These are phyloP conservation scores for Micromys minutus DNA, from an alignment of 2,113 vertebrate species.

Conservation along the genomic window DNA sequence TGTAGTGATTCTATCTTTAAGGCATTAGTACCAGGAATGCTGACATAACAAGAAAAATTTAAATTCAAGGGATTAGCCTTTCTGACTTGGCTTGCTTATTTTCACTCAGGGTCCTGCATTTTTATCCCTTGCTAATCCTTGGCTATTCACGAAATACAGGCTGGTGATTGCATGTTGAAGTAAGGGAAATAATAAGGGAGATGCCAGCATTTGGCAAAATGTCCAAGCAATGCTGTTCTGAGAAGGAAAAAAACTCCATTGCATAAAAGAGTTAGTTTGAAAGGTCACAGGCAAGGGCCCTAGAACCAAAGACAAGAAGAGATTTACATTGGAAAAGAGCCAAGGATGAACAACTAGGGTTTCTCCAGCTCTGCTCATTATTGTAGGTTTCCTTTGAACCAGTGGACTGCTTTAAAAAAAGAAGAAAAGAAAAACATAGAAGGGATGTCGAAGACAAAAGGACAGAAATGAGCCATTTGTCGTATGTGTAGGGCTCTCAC, in stretches of 20 bases:
- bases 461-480: neutral
- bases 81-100: slow-evolving; percentile 56
- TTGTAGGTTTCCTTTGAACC: slow-evolving; percentile 18
- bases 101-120: slow-evolving; percentile 48
- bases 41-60: slow-evolving; percentile 70
- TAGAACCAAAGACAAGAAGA: neutral
- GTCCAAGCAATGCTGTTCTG: slow-evolving; percentile 19
- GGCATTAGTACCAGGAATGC: slow-evolving; percentile 59
- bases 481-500: too few species aligned
- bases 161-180: slow-evolving; percentile 11
- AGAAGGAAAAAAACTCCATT: neutral
- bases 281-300: neutral
- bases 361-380: neutral
- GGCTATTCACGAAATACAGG: slow-evolving; percentile 55
- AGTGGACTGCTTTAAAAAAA: neutral
- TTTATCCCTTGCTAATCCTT: slow-evolving; percentile 65
- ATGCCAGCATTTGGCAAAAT: slow-evolving; percentile 13
- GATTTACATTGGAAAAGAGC: neutral
- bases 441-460: neutral
- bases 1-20: slow-evolving; percentile 64
- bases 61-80: slow-evolving; percentile 73
- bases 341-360: neutral
- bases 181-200: slow-evolving; percentile 48
- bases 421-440: neutral
- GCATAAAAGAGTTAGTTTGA: neutral